Conservation (phyloP, 1,140 invertebrate species). For the Zeugodacus cucurbitae region DNA sequence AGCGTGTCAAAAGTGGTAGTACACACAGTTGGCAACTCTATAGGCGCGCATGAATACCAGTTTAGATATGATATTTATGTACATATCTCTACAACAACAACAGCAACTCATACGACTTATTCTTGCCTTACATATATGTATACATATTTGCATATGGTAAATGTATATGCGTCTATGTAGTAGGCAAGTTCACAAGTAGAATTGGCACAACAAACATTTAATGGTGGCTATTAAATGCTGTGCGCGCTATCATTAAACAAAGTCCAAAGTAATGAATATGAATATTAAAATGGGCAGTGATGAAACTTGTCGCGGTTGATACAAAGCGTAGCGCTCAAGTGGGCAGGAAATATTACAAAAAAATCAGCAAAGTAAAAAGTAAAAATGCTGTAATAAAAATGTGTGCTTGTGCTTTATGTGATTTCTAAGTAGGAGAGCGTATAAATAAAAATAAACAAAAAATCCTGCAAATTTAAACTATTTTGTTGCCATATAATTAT, state of each 20-base stretch:
- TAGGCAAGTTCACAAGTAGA: neutral
- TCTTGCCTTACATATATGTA: neutral
- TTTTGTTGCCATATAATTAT: neutral
- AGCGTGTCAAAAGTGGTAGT: conserved; percentile 12
- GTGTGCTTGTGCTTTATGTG: neutral
- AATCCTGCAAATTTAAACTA: neutral
- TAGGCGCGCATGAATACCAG: neutral
- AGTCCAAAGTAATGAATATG: conserved; percentile 36
- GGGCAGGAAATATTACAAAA: neutral
- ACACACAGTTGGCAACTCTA: neutral
- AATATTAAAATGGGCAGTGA: conserved; percentile 35
- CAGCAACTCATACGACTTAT: neutral
- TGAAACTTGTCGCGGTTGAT: neutral
- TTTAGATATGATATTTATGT: neutral
- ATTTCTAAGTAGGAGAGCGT: neutral
- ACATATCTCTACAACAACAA: neutral
- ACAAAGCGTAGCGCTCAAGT: neutral
- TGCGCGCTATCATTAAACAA: conserved; percentile 17
- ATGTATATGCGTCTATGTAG: no score
- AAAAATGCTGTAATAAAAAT: neutral
- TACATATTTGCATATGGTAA: neutral
- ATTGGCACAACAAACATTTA: conserved; percentile 33
- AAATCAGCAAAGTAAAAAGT: neutral
- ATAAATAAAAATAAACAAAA: neutral
- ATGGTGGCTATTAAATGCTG: neutral